Percentiles rank a stretch among this genome's conserved stretches.
Evolutionary conservation across 1,140 invertebrate species (phyloP).

Genomic region (Platyscapa corneri): DNA sequence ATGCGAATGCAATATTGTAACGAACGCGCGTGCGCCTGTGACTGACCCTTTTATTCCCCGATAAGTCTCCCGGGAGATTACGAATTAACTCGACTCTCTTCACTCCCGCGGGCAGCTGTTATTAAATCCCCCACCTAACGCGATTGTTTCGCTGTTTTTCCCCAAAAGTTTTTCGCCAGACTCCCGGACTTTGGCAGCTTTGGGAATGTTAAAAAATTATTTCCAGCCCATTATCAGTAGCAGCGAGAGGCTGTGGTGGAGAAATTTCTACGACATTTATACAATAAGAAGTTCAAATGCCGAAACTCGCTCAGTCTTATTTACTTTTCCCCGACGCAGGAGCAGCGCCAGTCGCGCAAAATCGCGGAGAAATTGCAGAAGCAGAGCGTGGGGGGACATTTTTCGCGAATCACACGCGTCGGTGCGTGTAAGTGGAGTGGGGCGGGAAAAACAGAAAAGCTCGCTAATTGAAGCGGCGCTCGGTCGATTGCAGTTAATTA

Average conservation of each 20-base stretch:
- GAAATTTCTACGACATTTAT: background rate
- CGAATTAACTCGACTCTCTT: background rate
- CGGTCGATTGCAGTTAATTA: conserved; percentile 53
- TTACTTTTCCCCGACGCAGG: background rate
- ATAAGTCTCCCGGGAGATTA: background rate
- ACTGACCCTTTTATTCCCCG: background rate
- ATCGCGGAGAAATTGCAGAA: background rate
- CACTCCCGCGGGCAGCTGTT: background rate
- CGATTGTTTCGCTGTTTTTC: background rate
- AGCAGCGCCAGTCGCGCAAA: background rate
- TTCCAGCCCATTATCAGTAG: background rate
- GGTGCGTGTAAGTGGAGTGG: background rate
- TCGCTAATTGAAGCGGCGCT: conserved; percentile 51
- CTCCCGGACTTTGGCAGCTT: no score
- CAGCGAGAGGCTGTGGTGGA: background rate
- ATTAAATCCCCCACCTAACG: background rate
- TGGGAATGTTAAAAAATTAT: background rate
- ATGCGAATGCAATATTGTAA: background rate
- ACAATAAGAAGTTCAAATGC: background rate
- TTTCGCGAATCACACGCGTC: conserved; percentile 17
- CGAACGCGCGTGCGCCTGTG: no score
- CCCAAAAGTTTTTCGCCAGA: background rate
- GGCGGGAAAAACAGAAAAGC: background rate
- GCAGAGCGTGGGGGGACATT: background rate
- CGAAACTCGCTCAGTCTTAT: background rate